Evolutionary conservation across 2,113 vertebrate genomes (phyloP).

Genomic region (Propithecus coquereli): DNA sequence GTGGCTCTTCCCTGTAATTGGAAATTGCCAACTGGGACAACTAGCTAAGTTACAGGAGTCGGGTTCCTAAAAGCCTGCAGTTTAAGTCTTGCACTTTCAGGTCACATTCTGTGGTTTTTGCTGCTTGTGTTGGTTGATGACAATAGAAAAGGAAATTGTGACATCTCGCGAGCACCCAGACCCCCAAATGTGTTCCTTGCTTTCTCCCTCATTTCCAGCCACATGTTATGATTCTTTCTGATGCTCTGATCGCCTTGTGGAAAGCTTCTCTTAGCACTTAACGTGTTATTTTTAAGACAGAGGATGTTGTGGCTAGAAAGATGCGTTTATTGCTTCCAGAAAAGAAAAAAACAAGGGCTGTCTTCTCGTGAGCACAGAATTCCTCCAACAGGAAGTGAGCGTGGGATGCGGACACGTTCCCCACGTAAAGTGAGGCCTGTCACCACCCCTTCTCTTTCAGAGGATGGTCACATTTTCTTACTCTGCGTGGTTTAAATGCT

Average conservation of each 20-base stretch:
- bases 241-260: not conserved
- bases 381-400: not conserved
- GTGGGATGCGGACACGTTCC: not conserved
- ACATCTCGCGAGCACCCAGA: not conserved
- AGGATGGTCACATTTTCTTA: not conserved
- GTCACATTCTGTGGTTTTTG: not conserved
- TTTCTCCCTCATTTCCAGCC: not conserved
- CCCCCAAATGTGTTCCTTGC: not conserved
- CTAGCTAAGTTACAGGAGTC: not conserved
- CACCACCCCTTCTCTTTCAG: not conserved
- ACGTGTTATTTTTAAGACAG: not conserved
- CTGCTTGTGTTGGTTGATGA: not conserved
- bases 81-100: not conserved
- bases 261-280: not conserved
- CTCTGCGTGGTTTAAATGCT: not conserved
- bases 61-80: not conserved
- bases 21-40: not conserved
- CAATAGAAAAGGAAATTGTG: not conserved
- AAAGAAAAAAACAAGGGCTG: not conserved
- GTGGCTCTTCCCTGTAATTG: rapidly evolving
- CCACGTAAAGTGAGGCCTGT: not conserved
- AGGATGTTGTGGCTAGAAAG: not conserved
- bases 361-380: not conserved
- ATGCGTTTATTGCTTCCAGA: not conserved
- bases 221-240: not conserved